Conservation (phyloP, 2,797 vertebrate genomes). For the Melanotaenia parkinsoni region DNA sequence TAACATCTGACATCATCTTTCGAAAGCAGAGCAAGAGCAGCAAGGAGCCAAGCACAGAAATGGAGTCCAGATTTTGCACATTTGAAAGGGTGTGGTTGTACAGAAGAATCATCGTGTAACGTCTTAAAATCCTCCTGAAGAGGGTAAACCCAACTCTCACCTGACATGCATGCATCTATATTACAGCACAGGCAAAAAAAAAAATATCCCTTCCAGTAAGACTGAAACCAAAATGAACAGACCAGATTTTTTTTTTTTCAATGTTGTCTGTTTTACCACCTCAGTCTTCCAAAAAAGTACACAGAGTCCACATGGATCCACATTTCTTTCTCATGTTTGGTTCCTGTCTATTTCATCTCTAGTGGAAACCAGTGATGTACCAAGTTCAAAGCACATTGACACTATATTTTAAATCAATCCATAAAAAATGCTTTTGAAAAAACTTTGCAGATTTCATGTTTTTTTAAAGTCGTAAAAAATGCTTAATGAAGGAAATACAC, state of each 20-base stretch:
- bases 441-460: too few relatives aligned
- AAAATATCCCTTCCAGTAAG: neutral
- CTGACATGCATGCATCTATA: neutral
- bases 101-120: conserved; percentile 48
- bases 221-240: conserved; percentile 1
- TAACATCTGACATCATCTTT: conserved; percentile 77
- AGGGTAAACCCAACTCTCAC: conserved; percentile 42
- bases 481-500: neutral
- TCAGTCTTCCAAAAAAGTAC: neutral
- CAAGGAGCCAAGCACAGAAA: conserved; percentile 52
- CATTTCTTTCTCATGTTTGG: conserved; percentile 57
- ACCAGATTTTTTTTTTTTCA: conserved; percentile 1
- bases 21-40: conserved; percentile 38
- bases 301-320: conserved; percentile 21
- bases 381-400: neutral
- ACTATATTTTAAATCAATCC: neutral
- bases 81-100: conserved; percentile 49
- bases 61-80: conserved; percentile 73
- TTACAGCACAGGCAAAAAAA: neutral
- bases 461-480: too few relatives aligned
- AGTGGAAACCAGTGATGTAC: neutral
- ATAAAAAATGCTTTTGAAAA: neutral
- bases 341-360: too few relatives aligned
- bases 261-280: conserved; percentile 17
- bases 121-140: conserved; percentile 40